Conservation (phyloP, 2,113 vertebrate genomes). For the Anolis carolinensis region DNA sequence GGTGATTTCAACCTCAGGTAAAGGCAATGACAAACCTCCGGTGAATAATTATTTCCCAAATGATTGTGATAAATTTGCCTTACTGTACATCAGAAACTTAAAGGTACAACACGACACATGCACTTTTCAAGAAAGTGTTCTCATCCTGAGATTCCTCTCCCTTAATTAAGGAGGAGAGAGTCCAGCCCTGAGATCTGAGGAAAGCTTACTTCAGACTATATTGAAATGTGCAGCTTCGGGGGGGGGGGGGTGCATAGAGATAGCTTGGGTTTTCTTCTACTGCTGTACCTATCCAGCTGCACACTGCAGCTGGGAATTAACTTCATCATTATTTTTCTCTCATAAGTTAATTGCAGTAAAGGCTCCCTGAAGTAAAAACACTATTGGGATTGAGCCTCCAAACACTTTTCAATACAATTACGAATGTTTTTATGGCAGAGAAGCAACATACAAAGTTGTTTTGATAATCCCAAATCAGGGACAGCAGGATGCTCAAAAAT, state of each 20-base stretch:
- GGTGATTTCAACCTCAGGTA: too few species aligned
- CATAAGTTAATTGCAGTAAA: slow-evolving; percentile 12
- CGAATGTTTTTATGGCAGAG: background rate
- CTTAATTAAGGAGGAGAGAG: too few species aligned
- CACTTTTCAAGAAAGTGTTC: too few species aligned
- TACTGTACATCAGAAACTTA: too few species aligned
- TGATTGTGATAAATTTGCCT: too few species aligned
- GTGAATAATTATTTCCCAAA: too few species aligned
- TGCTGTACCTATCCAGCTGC: background rate
- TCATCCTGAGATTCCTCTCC: too few species aligned
- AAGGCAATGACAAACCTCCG: too few species aligned
- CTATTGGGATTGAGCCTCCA: background rate
- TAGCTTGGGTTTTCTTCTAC: background rate
- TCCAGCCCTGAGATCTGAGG: too few species aligned
- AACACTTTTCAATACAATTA: slow-evolving; percentile 2
- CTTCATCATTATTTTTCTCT: slow-evolving; percentile 9
- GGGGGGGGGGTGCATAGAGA: slow-evolving; percentile 17
- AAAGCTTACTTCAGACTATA: too few species aligned
- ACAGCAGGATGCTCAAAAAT: background rate
- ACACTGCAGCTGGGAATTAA: background rate
- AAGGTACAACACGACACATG: too few species aligned
- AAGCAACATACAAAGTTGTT: background rate
- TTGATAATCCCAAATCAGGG: background rate
- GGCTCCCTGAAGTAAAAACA: background rate
- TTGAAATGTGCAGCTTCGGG: too few species aligned